Evolutionary conservation across 2,888 invertebrate genomes (phyloP), one percentile per base, ranked within the genome.

Genomic region (Tachina grossa): DNA sequence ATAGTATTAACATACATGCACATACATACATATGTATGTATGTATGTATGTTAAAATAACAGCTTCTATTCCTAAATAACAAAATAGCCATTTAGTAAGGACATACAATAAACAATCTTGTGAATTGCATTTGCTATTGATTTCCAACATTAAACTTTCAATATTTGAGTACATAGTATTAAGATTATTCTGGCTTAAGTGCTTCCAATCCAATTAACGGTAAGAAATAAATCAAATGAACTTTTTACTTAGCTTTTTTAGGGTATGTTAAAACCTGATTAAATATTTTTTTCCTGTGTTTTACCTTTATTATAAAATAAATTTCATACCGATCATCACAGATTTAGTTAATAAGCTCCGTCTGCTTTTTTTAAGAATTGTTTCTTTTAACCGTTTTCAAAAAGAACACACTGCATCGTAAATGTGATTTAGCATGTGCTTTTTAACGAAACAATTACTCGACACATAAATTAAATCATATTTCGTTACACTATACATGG

Each of bases 201-300:
- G 89, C 89, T 90, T 88, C 88, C 88, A 90, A 90, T 89, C 89
- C 89, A 90, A 90, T 90, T 90, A 90, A 90, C 88, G 87, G 81
- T 82, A 86, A 84, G 79, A 88, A 88, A 90, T 90, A 90, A 90
- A 90, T 90, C 90, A 90, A 88, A 88, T 19, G 51, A 88, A 49
- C 57, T 88, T 88, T 87, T 14, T 65, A 9, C 9, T 66, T 66
- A 10, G 5, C n/a, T 49, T 81, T 87, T 84, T n/a, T 16, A 55
- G 49, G 49, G 13, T 68, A 55, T 49, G 57, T 49, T 68, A 41
- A 41, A 65, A 55, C 43, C 31, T 45, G 22, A 57, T 49, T 39
- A 41, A 57, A 19, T 10, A 14, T 19, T 2, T n/a, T n/a, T n/a
- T n/a, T n/a, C n/a, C n/a, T n/a, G n/a, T n/a, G n/a, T n/a, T n/a